Percentiles rank a stretch among this genome's conserved stretches.
phyloP scores from a whole-genome alignment of 2,113 vertebrate genomes.

The Centrocercus urophasianus region DNA sequence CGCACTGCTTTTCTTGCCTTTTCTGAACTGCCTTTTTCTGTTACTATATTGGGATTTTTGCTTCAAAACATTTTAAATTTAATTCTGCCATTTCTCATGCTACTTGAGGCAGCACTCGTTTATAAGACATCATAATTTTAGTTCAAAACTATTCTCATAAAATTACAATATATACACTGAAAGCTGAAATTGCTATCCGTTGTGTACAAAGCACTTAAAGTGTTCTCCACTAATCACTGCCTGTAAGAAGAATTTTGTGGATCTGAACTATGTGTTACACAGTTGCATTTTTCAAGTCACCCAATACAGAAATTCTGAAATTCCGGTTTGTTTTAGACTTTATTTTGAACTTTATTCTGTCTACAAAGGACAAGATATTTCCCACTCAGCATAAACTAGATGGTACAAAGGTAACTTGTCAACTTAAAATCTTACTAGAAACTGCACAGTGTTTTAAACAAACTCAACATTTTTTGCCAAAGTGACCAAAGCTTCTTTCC shows the following conservation, averaged over 20 bases:
- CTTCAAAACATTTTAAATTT: background rate
- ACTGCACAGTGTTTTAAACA: background rate
- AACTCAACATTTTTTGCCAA: background rate
- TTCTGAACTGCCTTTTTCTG: background rate
- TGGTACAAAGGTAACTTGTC: background rate
- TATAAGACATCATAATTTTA: background rate
- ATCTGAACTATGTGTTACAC: background rate
- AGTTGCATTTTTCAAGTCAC: background rate
- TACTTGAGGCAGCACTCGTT: background rate
- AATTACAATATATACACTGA: background rate
- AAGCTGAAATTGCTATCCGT: background rate
- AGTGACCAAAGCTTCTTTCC: background rate
- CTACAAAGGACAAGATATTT: constrained; percentile 8
- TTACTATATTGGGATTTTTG: background rate
- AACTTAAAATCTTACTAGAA: background rate
- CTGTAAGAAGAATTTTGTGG: background rate
- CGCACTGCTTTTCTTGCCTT: background rate
- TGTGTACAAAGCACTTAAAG: background rate
- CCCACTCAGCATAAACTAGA: background rate
- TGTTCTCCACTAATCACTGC: background rate
- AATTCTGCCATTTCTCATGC: background rate
- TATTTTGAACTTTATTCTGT: background rate
- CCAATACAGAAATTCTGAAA: background rate
- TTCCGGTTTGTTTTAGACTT: background rate
- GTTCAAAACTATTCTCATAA: background rate